Evolutionary conservation across 2,113 vertebrate species (phyloP).

Genomic region (Oncorhynchus masou): DNA sequence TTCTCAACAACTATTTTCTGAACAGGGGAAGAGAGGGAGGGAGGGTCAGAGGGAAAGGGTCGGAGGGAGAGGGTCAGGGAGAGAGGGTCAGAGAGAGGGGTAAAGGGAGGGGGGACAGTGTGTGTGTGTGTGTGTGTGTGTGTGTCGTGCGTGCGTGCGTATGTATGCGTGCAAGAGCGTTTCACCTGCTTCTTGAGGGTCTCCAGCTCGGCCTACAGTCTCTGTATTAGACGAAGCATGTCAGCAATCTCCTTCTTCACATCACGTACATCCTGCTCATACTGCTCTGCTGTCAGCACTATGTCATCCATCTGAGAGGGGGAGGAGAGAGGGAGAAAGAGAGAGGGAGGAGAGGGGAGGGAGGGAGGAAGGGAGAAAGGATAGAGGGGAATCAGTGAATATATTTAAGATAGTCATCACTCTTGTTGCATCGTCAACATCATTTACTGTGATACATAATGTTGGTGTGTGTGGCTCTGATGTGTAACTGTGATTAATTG

Average conservation of each 20-base stretch:
- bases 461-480: not conserved
- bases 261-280: conserved; percentile 66
- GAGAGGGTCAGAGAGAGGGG: too few relatives aligned
- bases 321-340: not conserved
- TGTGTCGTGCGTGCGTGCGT: not conserved
- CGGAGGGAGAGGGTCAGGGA: too few relatives aligned
- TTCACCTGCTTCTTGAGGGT: conserved; percentile 70
- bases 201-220: conserved; percentile 64
- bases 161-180: not conserved
- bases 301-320: conserved; percentile 65
- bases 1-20: conserved; percentile 66
- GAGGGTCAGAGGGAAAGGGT: not conserved
- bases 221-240: conserved; percentile 64
- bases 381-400: not conserved
- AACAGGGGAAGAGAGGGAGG: conserved; percentile 1
- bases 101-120: not conserved
- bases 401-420: not conserved
- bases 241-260: conserved; percentile 69
- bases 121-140: not conserved
- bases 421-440: not conserved
- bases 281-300: conserved; percentile 53
- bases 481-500: too few relatives aligned
- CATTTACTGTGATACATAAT: too few relatives aligned
- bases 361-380: not conserved
- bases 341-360: not conserved